phyloP scores from a whole-genome alignment of 1,140 invertebrate species.

The Trachymyrmex cornetzi region DNA sequence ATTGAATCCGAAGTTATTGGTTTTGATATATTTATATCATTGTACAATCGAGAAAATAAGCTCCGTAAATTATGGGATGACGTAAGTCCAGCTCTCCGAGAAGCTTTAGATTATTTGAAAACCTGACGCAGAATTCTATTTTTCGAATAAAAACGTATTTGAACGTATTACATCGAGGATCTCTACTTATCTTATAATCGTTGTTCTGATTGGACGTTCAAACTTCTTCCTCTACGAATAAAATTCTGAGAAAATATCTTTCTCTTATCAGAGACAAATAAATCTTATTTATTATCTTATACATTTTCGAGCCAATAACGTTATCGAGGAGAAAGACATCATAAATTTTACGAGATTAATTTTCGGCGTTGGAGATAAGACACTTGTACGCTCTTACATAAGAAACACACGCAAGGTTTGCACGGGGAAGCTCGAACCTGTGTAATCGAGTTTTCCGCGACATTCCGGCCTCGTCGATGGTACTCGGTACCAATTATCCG shows the following conservation, averaged over 20 bases:
- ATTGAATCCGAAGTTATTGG: constrained; percentile 35
- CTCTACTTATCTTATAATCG: neutral
- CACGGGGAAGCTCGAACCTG: constrained; percentile 27
- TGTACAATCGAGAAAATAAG: constrained; percentile 18
- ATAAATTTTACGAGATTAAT: constrained; percentile 36
- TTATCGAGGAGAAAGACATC: neutral
- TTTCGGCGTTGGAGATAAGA: neutral
- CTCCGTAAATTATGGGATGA: neutral
- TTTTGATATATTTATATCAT: constrained; percentile 7
- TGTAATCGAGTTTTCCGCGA: constrained; percentile 52
- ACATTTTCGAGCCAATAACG: neutral
- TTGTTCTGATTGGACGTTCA: neutral
- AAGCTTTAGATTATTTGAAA: constrained; percentile 1
- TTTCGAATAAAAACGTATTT: constrained; percentile 8
- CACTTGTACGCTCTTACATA: constrained; percentile 4
- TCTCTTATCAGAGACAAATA: neutral
- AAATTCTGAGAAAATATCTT: neutral
- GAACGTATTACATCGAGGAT: neutral
- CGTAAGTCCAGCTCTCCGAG: neutral
- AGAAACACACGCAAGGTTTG: constrained; percentile 1
- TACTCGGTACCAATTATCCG: constrained; percentile 61
- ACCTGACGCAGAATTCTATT: neutral
- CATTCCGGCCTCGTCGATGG: constrained; percentile 56
- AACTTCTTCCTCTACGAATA: neutral
- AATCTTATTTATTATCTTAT: neutral